These are phyloP conservation scores for Mythimna vitellina DNA, from an alignment of 2,888 invertebrate species.

Conservation along the genomic window DNA sequence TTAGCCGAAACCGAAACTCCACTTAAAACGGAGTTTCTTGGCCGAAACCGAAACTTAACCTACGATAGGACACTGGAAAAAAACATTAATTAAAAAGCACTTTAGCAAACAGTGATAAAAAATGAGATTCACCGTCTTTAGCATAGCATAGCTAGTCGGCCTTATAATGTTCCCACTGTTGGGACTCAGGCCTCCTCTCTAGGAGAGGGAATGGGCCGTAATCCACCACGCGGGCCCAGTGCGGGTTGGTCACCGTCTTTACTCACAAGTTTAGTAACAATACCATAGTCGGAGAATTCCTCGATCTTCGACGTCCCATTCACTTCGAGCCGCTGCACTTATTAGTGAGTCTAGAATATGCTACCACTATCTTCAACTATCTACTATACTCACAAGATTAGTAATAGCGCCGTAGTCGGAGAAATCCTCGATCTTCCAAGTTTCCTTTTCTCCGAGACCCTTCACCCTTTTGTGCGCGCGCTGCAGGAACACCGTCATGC, in stretches of 20 bases:
- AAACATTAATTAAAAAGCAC: not conserved
- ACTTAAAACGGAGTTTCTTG: too few species aligned
- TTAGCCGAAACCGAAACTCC: not conserved
- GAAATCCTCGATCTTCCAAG: slow-evolving; percentile 96
- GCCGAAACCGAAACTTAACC: not conserved
- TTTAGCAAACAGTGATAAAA: not conserved
- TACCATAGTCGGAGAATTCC: too few species aligned
- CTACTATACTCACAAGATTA: slow-evolving; percentile 91
- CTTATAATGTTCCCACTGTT: too few species aligned
- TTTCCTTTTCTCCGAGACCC: slow-evolving; percentile 93
- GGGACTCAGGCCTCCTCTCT: too few species aligned
- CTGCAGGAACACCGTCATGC: slow-evolving; percentile 95
- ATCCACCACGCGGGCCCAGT: too few species aligned
- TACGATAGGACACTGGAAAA: not conserved
- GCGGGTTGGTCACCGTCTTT: too few species aligned
- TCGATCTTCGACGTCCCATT: too few species aligned
- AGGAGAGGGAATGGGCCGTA: too few species aligned
- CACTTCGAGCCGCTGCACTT: not conserved
- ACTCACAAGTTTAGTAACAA: too few species aligned
- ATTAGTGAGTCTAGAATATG: not conserved
- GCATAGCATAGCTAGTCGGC: too few species aligned
- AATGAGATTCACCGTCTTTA: too few species aligned
- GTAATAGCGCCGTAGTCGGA: slow-evolving; percentile 97
- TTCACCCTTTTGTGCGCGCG: slow-evolving; percentile 95
- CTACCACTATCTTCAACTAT: not conserved